Percentiles rank a stretch among this genome's conserved stretches.
phyloP scores from a whole-genome alignment of 2,888 invertebrate species.

The Macroteleia sp. region DNA sequence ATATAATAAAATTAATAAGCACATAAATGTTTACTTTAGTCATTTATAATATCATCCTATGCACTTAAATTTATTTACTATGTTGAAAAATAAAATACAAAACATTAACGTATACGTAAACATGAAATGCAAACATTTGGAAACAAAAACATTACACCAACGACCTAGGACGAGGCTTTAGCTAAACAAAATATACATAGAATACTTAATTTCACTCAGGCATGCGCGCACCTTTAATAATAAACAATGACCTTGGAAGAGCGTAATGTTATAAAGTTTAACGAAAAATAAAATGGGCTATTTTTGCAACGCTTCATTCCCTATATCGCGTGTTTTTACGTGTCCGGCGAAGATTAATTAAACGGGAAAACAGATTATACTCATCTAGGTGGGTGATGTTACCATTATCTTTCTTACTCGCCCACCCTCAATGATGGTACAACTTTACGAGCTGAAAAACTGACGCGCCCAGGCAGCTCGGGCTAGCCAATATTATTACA shows the following conservation, averaged over 20 bases:
- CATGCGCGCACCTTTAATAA: conserved; percentile 14
- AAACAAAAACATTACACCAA: too few species aligned
- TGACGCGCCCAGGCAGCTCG: conserved; percentile 50
- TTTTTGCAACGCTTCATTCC: conserved; percentile 54
- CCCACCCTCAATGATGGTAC: conserved; percentile 74
- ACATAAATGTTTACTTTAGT: too few species aligned
- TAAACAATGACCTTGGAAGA: conserved; percentile 44
- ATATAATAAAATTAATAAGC: too few species aligned
- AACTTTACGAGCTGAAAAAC: conserved; percentile 77
- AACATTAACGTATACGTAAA: too few species aligned
- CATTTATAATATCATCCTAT: too few species aligned
- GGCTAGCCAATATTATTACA: conserved; percentile 56
- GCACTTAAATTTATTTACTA: too few species aligned
- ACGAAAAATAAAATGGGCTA: conserved; percentile 66
- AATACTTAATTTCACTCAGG: not conserved
- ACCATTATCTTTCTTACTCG: conserved; percentile 57
- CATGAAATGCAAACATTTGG: too few species aligned
- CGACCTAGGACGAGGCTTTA: not conserved
- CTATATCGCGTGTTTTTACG: conserved; percentile 68
- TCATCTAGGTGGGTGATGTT: conserved; percentile 67
- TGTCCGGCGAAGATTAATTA: conserved; percentile 78
- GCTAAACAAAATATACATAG: not conserved
- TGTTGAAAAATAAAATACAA: too few species aligned
- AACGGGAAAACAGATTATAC: conserved; percentile 78
- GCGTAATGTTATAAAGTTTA: conserved; percentile 19